Conservation (phyloP, 64 coral and sea anemone species). For the Stichodactyla helianthus region DNA sequence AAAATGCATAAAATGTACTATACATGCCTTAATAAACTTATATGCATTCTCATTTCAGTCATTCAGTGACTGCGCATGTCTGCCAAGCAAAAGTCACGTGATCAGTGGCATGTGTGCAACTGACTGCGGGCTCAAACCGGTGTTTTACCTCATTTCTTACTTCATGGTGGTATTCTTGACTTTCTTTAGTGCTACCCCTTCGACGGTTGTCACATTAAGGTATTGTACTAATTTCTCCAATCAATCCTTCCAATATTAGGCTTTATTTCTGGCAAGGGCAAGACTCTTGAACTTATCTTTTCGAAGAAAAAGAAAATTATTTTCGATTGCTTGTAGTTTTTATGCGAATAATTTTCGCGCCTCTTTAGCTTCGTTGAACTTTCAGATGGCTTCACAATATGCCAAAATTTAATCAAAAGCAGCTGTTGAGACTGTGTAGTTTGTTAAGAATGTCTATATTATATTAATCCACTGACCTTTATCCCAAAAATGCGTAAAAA, state of each 20-base stretch:
- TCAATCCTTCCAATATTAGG: background rate
- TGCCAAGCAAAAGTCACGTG: slow-evolving; percentile 1
- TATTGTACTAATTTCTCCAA: background rate
- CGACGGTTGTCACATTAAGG: slow-evolving; percentile 55
- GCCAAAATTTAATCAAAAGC: too few species aligned
- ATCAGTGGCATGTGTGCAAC: slow-evolving; percentile 27
- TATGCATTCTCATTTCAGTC: slow-evolving; percentile 17
- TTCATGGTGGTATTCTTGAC: slow-evolving; percentile 39
- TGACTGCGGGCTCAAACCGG: slow-evolving; percentile 52
- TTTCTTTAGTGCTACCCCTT: slow-evolving; percentile 51
- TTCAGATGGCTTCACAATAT: too few species aligned
- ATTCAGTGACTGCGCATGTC: slow-evolving; percentile 44
- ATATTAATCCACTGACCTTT: too few species aligned
- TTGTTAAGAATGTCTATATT: too few species aligned
- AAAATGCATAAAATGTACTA: background rate
- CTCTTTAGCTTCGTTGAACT: too few species aligned
- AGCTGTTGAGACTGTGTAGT: too few species aligned
- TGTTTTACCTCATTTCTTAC: slow-evolving; percentile 39
- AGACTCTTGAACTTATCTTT: background rate
- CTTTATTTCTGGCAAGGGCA: background rate
- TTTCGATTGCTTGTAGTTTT: too few species aligned
- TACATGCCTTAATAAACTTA: background rate
- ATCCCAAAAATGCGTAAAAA: too few species aligned
- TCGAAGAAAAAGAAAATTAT: background rate
- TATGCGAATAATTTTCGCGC: too few species aligned